Percentiles rank a stretch among this genome's conserved stretches.
Evolutionary conservation across 1,140 invertebrate genomes (phyloP).

Genomic region (Panulirus ornatus): DNA sequence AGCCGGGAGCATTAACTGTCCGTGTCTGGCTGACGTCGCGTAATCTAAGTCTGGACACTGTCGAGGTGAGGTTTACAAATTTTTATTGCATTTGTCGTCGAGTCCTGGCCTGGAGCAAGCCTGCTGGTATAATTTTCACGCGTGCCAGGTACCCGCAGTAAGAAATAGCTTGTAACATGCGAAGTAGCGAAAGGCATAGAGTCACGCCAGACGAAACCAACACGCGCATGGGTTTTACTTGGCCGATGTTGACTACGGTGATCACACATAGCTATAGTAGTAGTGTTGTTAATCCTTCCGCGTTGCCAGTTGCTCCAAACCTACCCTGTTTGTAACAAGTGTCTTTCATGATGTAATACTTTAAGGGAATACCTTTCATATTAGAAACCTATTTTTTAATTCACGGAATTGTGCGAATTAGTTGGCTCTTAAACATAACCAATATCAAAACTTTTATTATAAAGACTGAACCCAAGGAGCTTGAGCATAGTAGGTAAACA

Average conservation of each 20-base stretch:
- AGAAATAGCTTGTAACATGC: conserved; percentile 36
- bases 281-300: not conserved
- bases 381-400: no score
- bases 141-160: not conserved
- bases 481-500: no score
- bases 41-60: not conserved
- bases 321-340: not conserved
- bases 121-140: not conserved
- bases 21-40: not conserved
- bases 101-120: not conserved
- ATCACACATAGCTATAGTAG: not conserved
- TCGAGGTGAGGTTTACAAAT: not conserved
- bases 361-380: no score
- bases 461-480: no score
- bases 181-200: conserved; percentile 34
- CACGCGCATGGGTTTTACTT: not conserved
- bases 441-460: no score
- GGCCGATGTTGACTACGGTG: not conserved
- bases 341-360: not conserved
- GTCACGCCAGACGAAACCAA: conserved; percentile 11
- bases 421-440: no score
- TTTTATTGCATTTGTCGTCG: not conserved
- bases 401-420: no score
- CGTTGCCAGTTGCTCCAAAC: not conserved
- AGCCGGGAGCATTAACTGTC: not conserved